Conservation (phyloP, 2,113 vertebrate genomes). For the Phrynosoma blainvillii region DNA sequence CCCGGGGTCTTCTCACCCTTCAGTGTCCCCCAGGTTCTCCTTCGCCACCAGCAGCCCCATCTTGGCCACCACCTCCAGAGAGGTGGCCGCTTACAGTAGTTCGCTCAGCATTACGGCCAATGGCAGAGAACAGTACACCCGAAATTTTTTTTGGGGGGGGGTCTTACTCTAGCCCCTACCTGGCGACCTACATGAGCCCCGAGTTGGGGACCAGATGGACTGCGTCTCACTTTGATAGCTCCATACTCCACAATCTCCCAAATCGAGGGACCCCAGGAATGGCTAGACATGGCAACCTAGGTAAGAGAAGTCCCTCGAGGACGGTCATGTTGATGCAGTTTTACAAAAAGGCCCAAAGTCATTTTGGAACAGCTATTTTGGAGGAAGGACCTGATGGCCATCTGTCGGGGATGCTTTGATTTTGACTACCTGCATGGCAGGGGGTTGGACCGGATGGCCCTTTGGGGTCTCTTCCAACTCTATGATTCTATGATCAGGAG, state of each 20-base stretch:
- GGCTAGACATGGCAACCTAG: constrained; percentile 87
- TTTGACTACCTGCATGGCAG: too few species aligned
- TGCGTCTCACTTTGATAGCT: constrained; percentile 88
- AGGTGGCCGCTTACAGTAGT: constrained; percentile 81
- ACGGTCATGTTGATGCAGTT: not conserved
- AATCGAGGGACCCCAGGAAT: constrained; percentile 74
- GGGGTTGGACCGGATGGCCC: too few species aligned
- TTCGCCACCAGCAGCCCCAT: constrained; percentile 89
- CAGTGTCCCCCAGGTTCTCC: constrained; percentile 88
- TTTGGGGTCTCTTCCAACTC: too few species aligned
- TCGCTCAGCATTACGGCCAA: constrained; percentile 82
- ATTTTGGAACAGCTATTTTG: too few species aligned
- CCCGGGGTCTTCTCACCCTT: constrained; percentile 74
- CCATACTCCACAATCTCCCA: constrained; percentile 91
- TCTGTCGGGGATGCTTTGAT: too few species aligned
- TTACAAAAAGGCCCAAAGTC: too few species aligned
- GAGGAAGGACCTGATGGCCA: too few species aligned
- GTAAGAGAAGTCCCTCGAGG: constrained; percentile 75
- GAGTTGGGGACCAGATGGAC: constrained; percentile 91
- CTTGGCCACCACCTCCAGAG: constrained; percentile 82
- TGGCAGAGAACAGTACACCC: constrained; percentile 84
- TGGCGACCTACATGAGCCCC: constrained; percentile 86
- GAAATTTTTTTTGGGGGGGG: constrained; percentile 83
- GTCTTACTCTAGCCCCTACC: constrained; percentile 89
- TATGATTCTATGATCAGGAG: too few species aligned